These are phyloP conservation scores for Mobula birostris DNA, from an alignment of 2,113 vertebrate genomes.

Conservation along the genomic window DNA sequence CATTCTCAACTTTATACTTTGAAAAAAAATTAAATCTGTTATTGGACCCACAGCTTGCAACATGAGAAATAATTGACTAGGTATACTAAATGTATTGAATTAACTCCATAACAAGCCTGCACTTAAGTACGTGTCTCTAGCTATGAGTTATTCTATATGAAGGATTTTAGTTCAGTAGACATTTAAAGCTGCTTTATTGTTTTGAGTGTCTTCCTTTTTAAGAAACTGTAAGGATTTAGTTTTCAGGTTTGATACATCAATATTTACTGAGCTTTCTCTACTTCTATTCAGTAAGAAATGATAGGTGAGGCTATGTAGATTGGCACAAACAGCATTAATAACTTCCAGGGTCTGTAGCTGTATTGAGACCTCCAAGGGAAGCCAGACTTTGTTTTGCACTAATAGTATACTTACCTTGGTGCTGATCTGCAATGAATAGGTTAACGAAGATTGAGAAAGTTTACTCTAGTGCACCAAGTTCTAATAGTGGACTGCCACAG, in stretches of 20 bases:
- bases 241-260: not conserved
- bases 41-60: not conserved
- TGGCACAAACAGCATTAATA: not conserved
- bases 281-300: not conserved
- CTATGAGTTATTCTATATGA: not conserved
- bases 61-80: not conserved
- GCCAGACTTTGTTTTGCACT: not conserved
- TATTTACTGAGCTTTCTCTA: not conserved
- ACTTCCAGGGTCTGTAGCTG: not conserved
- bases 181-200: not conserved
- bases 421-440: not conserved
- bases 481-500: not conserved
- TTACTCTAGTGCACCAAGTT: not conserved
- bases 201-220: not conserved
- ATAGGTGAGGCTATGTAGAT: not conserved
- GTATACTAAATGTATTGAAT: not conserved
- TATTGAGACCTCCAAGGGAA: not conserved
- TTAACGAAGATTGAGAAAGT: not conserved
- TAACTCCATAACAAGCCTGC: not conserved
- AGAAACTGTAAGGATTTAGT: not conserved
- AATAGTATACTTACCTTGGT: not conserved
- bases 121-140: not conserved
- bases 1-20: not conserved
- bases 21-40: not conserved
- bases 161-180: not conserved